These are phyloP conservation scores for Drosophila sucinea DNA, from an alignment of 1,140 invertebrate species.

Conservation along the genomic window DNA sequence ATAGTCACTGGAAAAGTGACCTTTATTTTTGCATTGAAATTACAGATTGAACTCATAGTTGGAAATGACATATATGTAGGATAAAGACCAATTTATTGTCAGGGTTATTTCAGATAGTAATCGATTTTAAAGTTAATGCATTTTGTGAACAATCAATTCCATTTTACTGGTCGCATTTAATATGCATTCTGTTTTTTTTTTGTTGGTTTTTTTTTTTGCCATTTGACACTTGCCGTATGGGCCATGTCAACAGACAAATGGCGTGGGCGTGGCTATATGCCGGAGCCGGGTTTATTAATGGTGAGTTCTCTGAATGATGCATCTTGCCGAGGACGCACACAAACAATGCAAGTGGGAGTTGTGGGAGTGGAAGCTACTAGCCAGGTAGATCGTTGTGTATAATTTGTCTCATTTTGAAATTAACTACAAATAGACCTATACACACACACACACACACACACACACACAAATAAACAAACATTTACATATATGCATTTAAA, in stretches of 20 bases:
- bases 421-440: slow-evolving; percentile 22
- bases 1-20: too few species aligned
- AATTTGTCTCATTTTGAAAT: slow-evolving; percentile 42
- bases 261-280: slow-evolving; percentile 13
- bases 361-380: too few species aligned
- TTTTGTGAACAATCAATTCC: slow-evolving; percentile 31
- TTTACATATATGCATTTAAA: slow-evolving; percentile 44
- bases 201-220: slow-evolving; percentile 27
- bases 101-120: slow-evolving; percentile 12
- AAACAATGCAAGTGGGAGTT: background rate
- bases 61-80: background rate
- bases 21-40: too few species aligned
- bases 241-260: slow-evolving; percentile 2
- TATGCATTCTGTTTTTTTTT: slow-evolving; percentile 26
- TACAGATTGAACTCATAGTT: background rate
- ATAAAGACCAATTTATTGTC: too few species aligned
- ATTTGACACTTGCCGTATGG: slow-evolving; percentile 58
- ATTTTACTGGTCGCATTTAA: slow-evolving; percentile 44
- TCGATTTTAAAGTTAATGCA: slow-evolving; percentile 22
- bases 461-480: slow-evolving; percentile 4
- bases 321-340: slow-evolving; percentile 25
- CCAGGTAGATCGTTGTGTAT: slow-evolving; percentile 3
- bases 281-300: slow-evolving; percentile 44
- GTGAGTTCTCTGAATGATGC: slow-evolving; percentile 39
- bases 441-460: slow-evolving; percentile 16